A percentile compares a stretch with the other conserved stretches of the same genome.
Evolutionary conservation across 2,113 vertebrate genomes (phyloP).

Genomic region (Phoxinus phoxinus): DNA sequence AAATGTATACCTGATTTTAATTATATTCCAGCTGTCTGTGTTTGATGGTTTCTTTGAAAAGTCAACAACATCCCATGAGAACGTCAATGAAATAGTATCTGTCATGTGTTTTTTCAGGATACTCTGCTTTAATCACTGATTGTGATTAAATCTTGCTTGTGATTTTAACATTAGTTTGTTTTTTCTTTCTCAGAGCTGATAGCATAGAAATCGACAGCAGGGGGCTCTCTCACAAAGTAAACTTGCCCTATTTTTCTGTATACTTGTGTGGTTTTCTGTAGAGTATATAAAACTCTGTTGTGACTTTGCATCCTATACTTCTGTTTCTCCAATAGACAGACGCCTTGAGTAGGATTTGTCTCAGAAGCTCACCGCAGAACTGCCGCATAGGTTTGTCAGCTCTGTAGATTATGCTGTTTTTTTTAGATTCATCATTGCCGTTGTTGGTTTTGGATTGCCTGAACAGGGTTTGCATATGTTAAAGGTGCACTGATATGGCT

Average conservation of each 20-base stretch:
- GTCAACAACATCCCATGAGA: too few relatives aligned
- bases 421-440: conserved; percentile 8
- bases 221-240: conserved; percentile 70
- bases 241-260: conserved; percentile 26
- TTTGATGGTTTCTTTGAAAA: conserved; percentile 1
- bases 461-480: neutral
- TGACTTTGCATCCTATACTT: neutral
- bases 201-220: conserved; percentile 67
- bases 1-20: too few relatives aligned
- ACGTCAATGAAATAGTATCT: neutral
- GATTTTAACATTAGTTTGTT: conserved; percentile 16
- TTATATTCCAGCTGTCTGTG: neutral
- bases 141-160: neutral
- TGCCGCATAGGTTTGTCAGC: conserved; percentile 81
- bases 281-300: neutral
- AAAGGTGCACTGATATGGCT: neutral
- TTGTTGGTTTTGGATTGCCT: neutral
- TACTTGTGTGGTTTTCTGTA: neutral
- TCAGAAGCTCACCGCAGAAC: conserved; percentile 81
- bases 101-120: neutral
- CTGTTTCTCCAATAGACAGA: conserved; percentile 70
- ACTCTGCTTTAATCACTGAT: neutral
- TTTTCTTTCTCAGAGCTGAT: conserved; percentile 64
- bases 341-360: conserved; percentile 72
- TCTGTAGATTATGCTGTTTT: neutral